Evolutionary conservation across 2,797 vertebrate genomes (phyloP), one percentile per base, ranked within the genome.

Genomic region (Malacoraja senta): DNA sequence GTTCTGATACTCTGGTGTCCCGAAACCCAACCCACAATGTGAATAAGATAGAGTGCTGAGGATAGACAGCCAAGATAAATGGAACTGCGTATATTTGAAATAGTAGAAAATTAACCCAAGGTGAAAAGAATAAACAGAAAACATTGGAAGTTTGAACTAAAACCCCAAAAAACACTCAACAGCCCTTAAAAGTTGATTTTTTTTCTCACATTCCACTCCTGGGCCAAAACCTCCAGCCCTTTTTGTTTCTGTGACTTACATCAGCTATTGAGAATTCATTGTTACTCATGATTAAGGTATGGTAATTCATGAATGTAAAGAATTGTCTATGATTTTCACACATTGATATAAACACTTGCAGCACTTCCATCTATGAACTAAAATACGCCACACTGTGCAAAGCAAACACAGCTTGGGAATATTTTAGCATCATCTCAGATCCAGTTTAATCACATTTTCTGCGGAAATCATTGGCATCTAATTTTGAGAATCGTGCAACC

Each of bases 381-480:
- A 88, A 88, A 88, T 68, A 68, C 3, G 68, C 2, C 8, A 63
- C 21, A 35, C 12, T 21, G 84, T 68, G n/a, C 61, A 68, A 68
- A 88, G 32, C 84, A 88, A 21, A 21, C 63, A 9, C 84, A 88
- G 61, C 63, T n/a, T 65, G 61, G 10, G n/a, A 32, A 78, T 35
- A 78, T 29, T 35, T 65, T 65, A n/a, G 2, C 68, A 32, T 21
- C 8, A 88, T 35, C 63, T 68, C 17, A 88, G 24, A 35, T 15
- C 61, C 32, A 19, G 15, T 17, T 35, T 88, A 88, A 88, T 35
- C n/a, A 35, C 44, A 29, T 92, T 91, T 53, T 76, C 35, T 24
- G 19, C 29, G 90, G 44, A 76, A 76, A 76, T 92, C 71, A 92
- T 92, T 92, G 58, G 53, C 90, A 76, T 76, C 38, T 92, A 92